Base-by-base conservation (phyloP, 2,113 vertebrate genomes). In the Hydropotes inermis region DNA sequence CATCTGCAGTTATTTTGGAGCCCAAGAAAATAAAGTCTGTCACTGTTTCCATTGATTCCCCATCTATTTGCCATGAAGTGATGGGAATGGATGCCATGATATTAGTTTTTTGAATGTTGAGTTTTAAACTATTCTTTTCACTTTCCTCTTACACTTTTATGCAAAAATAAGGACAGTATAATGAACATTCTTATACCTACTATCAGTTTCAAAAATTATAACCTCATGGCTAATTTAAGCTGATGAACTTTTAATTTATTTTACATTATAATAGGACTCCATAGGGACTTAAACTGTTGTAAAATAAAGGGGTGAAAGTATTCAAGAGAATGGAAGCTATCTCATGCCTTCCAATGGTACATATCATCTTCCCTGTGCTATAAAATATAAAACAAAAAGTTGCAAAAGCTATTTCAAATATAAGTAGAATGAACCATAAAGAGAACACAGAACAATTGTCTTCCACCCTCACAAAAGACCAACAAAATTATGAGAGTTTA, bases 401-500 rank as follows among this genome's bases (percentile, higher is more conserved):
- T 92, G 25, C 30, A 83, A 92, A 94, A 92, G 39, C 5, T 76
- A 12, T 83, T 95, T 82, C 27, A 74, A 93, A 79, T 88, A 64
- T 60, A 90, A 0, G 81, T 36, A 54, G 36, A 60, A 86, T 78
- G 91, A 88, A 86, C 33, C 78, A 83, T 61, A 91, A 96, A 64
- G 19, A 86, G 54, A 92, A 64, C 13, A 76, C 13, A 57, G 25
- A 95, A 52, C 19, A 91, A 52, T 57, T 93, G 33, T 58, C 60
- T 78, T 84, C 28, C 21, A n/a, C 28, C 16, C 30, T 92, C 87
- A 95, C 64, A 91, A 96, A 95, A 96, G 78, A 95, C 28, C 74
- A 78, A 50, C 94, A 96, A 97, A 97, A 89, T 83, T 78, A 89
- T 23, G 94, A 28, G 67, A 54, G 6, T 43, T 92, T 92, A 45